Conservation (phyloP, 2,797 vertebrate species). For the Macroramphosus scolopax region DNA sequence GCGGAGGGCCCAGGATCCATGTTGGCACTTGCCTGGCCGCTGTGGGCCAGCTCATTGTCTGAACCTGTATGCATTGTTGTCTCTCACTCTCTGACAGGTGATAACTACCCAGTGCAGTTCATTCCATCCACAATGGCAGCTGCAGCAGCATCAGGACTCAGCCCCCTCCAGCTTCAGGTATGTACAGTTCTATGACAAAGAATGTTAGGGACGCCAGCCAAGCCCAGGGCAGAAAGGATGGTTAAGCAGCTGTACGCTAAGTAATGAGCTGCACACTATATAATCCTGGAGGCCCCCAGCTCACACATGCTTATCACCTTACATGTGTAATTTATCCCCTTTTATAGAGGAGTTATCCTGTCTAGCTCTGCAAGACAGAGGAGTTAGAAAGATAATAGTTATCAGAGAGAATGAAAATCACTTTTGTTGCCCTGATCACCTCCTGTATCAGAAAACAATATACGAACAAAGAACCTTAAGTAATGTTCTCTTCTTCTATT, state of each 20-base stretch:
- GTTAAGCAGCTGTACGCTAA: constrained; percentile 96
- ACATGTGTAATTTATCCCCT: constrained; percentile 76
- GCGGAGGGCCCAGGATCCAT: constrained; percentile 70
- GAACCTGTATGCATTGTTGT: constrained; percentile 97
- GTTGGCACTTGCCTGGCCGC: constrained; percentile 90
- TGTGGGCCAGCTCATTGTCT: constrained; percentile 92
- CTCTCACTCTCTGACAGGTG: constrained; percentile 90
- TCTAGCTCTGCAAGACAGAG: constrained; percentile 53
- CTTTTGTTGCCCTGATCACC: constrained; percentile 57
- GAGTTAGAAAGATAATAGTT: constrained; percentile 70
- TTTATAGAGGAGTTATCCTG: constrained; percentile 70
- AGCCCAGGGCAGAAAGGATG: constrained; percentile 82
- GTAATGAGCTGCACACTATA: constrained; percentile 90
- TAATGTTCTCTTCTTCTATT: constrained; percentile 25
- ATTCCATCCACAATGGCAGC: constrained; percentile 99
- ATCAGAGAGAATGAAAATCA: constrained; percentile 69
- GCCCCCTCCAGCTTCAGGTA: constrained; percentile 99
- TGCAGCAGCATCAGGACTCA: constrained; percentile 99
- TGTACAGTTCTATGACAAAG: constrained; percentile 91
- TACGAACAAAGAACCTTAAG: constrained; percentile 28
- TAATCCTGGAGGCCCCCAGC: constrained; percentile 81
- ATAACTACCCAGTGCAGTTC: constrained; percentile 99
- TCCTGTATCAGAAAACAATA: constrained; percentile 55
- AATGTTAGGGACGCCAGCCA: constrained; percentile 86
- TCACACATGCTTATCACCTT: constrained; percentile 90